Conservation (phyloP, 53 echinoderm and acorn worm species). For the Actinopyga echinites region DNA sequence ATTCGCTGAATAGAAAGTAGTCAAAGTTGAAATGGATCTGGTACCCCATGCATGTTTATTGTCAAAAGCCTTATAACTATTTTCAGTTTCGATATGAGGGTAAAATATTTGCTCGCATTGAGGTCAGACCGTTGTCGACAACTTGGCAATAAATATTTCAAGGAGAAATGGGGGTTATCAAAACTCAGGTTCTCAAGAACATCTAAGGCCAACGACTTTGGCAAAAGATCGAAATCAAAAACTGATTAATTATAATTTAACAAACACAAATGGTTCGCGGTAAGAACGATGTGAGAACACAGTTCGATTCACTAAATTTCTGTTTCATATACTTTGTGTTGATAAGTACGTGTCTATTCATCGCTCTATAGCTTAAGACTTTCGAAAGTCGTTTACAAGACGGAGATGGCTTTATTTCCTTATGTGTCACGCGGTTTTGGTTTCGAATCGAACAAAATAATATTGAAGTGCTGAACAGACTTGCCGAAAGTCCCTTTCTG, state of each 20-base stretch:
- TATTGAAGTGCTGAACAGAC: conserved; percentile 5
- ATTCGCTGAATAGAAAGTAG: not conserved
- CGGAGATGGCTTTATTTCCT: conserved; percentile 33
- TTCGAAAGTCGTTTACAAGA: conserved; percentile 29
- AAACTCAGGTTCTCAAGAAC: conserved; percentile 33
- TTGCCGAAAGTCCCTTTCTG: not conserved
- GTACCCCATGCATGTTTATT: conserved; percentile 14
- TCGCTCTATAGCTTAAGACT: conserved; percentile 18
- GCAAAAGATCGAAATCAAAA: conserved; percentile 35
- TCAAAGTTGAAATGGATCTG: conserved; percentile 11
- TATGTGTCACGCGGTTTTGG: conserved; percentile 37
- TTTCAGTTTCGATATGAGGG: conserved; percentile 20
- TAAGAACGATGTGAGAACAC: conserved; percentile 23
- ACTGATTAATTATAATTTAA: conserved; percentile 40
- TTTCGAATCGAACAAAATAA: conserved; percentile 34
- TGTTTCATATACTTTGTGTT: conserved; percentile 28
- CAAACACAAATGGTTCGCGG: conserved; percentile 10
- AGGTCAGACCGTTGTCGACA: conserved; percentile 18
- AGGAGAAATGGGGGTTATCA: conserved; percentile 42
- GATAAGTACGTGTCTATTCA: conserved; percentile 15
- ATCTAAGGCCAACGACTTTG: conserved; percentile 36
- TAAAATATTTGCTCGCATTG: conserved; percentile 16
- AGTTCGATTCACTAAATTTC: conserved; percentile 16
- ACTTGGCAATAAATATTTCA: conserved; percentile 40
- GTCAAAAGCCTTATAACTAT: conserved; percentile 32